A percentile compares a stretch with the other conserved stretches of the same genome.
Conservation (phyloP, 2,888 invertebrate species). For the Athalia rosae region DNA sequence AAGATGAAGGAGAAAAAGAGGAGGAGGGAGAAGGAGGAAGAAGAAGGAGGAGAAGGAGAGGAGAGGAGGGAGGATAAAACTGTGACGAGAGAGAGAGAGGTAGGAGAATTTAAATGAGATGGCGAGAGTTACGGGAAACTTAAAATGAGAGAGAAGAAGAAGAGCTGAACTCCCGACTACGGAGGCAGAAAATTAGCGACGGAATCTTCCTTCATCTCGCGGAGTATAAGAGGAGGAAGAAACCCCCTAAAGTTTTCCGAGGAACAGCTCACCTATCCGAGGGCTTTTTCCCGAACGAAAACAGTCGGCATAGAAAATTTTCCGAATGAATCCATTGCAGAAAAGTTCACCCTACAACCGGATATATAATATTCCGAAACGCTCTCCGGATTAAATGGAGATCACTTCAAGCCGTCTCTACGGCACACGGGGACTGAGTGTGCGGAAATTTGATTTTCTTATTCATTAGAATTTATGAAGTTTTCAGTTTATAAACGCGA, state of each 20-base stretch:
- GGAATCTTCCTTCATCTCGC: conserved; percentile 28
- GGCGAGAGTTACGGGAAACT: conserved; percentile 27
- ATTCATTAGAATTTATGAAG: too few relatives aligned
- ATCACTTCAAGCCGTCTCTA: too few relatives aligned
- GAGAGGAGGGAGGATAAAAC: conserved; percentile 9
- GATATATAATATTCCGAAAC: too few relatives aligned
- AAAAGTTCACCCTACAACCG: too few relatives aligned
- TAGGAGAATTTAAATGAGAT: conserved; percentile 28
- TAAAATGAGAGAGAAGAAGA: conserved; percentile 22
- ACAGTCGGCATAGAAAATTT: too few relatives aligned
- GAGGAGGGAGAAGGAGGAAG: conserved; percentile 29
- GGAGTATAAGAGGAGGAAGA: not conserved
- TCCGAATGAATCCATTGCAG: too few relatives aligned
- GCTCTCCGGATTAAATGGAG: too few relatives aligned
- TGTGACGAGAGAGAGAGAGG: not conserved
- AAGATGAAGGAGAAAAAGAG: conserved; percentile 11
- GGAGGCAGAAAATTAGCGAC: conserved; percentile 39
- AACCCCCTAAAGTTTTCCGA: conserved; percentile 11
- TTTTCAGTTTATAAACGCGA: too few relatives aligned
- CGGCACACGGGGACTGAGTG: too few relatives aligned
- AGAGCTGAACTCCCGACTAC: not conserved
- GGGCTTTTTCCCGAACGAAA: too few relatives aligned
- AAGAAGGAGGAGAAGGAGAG: conserved; percentile 10
- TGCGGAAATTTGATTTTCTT: too few relatives aligned
- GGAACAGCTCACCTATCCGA: not conserved